Evolutionary conservation across 92 coral and sea anemone genomes (phyloP).

Genomic region (Actinernus sp.): DNA sequence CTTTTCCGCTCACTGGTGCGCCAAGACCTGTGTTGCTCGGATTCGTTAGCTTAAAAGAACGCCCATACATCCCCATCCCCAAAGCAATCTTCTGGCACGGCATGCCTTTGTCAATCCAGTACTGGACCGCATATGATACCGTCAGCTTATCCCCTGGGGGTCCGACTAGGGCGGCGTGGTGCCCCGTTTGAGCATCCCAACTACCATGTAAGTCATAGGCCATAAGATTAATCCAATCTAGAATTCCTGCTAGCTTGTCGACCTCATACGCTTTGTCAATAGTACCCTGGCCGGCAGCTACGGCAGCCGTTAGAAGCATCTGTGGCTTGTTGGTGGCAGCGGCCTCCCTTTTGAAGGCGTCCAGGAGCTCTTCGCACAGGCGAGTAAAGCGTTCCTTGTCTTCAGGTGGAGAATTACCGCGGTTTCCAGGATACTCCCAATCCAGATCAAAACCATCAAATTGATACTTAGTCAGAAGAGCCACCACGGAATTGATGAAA

Average conservation of each 20-base stretch:
- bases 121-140: conserved; percentile 70
- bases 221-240: conserved; percentile 93
- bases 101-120: conserved; percentile 78
- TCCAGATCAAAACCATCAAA: conserved; percentile 83
- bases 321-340: conserved; percentile 58
- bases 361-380: conserved; percentile 67
- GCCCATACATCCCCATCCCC: conserved; percentile 82
- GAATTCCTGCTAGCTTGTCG: conserved; percentile 68
- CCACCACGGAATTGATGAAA: conserved; percentile 61
- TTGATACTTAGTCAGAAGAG: conserved; percentile 42
- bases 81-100: conserved; percentile 81
- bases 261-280: conserved; percentile 64
- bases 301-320: conserved; percentile 66
- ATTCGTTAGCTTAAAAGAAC: conserved; percentile 58
- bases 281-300: conserved; percentile 59
- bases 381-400: conserved; percentile 75
- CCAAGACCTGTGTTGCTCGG: conserved; percentile 66
- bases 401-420: conserved; percentile 75
- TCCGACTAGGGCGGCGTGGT: conserved; percentile 86
- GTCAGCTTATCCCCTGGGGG: conserved; percentile 64
- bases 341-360: conserved; percentile 67
- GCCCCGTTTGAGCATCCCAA: conserved; percentile 81
- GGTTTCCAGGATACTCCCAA: conserved; percentile 83
- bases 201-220: conserved; percentile 89
- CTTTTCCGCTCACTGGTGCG: conserved; percentile 60